Conservation (phyloP, 64 coral and sea anemone genomes). For the Anthopleura sola region DNA sequence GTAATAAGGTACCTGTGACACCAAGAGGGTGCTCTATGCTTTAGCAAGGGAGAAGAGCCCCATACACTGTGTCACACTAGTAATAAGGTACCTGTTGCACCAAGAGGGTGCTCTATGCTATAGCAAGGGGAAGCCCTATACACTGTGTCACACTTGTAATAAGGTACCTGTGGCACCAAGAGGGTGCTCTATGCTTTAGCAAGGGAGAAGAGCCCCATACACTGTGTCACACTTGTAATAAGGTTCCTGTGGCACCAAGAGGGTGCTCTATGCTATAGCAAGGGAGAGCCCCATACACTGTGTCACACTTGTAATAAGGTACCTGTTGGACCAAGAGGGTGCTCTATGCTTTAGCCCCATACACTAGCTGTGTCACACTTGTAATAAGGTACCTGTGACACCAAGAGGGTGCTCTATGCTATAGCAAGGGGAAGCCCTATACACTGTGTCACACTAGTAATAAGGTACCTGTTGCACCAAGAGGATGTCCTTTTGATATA, state of each 20-base stretch:
- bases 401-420: slow-evolving; percentile 64
- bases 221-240: slow-evolving; percentile 32
- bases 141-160: not conserved
- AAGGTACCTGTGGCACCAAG: slow-evolving; percentile 83
- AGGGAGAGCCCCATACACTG: slow-evolving; percentile 3
- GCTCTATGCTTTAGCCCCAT: too few relatives aligned
- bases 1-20: slow-evolving; percentile 63
- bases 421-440: not conserved
- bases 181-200: slow-evolving; percentile 32
- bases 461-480: slow-evolving; percentile 88
- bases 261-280: slow-evolving; percentile 59
- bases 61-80: slow-evolving; percentile 39
- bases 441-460: slow-evolving; percentile 41
- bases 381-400: slow-evolving; percentile 63
- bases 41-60: too few relatives aligned
- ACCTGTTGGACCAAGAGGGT: slow-evolving; percentile 70
- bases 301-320: slow-evolving; percentile 19
- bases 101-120: slow-evolving; percentile 72
- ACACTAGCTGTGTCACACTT: not conserved
- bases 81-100: slow-evolving; percentile 76
- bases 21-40: slow-evolving; percentile 65
- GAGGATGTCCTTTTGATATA: slow-evolving; percentile 97
- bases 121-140: too few relatives aligned
- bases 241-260: slow-evolving; percentile 85
- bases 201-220: not conserved